Percentiles rank a stretch among this genome's conserved stretches.
These are phyloP conservation scores for Erebia ligea DNA, from an alignment of 2,888 invertebrate genomes.

Conservation along the genomic window DNA sequence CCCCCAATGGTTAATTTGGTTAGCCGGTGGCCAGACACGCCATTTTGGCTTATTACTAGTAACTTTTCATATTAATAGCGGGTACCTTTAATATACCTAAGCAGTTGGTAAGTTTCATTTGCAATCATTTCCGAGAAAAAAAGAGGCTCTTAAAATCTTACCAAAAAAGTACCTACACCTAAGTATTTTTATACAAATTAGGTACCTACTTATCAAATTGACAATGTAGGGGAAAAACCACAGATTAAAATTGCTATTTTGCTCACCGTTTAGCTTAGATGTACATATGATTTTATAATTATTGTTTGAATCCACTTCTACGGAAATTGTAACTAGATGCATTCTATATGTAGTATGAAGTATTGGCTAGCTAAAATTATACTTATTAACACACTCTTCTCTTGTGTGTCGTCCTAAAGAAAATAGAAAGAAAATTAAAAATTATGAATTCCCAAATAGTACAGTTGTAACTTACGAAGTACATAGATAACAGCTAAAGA, in stretches of 20 bases:
- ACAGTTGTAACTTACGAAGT: no score
- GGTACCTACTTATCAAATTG: background rate
- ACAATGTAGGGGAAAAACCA: background rate
- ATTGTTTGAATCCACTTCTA: no score
- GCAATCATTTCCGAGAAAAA: background rate
- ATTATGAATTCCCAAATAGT: no score
- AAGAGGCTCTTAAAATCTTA: background rate
- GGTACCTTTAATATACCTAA: background rate
- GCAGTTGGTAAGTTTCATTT: background rate
- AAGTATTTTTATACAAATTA: background rate
- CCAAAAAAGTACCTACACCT: background rate
- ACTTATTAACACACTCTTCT: no score
- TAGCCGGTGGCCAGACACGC: background rate
- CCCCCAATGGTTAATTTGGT: background rate
- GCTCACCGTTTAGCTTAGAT: no score
- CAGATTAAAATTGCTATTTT: background rate
- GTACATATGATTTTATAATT: no score
- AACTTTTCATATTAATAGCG: background rate
- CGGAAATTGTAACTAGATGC: no score
- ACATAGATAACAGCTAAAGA: no score
- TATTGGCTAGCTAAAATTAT: no score
- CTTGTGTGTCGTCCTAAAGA: no score
- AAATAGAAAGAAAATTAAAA: no score
- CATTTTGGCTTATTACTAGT: background rate
- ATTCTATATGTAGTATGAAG: no score